Conservation (phyloP, 2,888 invertebrate species). For the Flexamia atlantica region DNA sequence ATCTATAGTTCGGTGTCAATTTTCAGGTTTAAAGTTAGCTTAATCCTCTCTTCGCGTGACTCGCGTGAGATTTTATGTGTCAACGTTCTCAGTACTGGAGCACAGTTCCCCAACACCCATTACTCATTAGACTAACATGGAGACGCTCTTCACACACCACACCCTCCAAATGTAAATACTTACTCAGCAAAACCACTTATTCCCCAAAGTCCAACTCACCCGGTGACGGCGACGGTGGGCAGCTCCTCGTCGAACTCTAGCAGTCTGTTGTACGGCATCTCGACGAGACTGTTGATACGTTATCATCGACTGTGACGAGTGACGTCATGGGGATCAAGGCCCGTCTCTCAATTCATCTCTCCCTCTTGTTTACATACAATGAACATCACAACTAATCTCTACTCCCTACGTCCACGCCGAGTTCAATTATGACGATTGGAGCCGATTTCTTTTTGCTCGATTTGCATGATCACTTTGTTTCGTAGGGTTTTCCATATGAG, state of each 20-base stretch:
- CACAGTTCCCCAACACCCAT: too few species aligned
- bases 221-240: neutral
- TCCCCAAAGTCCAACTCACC: neutral
- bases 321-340: conserved; percentile 46
- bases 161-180: too few species aligned
- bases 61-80: too few species aligned
- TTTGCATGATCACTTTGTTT: neutral
- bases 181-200: too few species aligned
- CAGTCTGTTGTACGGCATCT: conserved; percentile 43
- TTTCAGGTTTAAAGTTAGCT: too few species aligned
- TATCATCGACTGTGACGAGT: conserved; percentile 40
- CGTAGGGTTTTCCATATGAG: too few species aligned
- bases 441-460: neutral
- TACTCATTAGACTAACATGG: too few species aligned
- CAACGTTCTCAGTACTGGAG: too few species aligned
- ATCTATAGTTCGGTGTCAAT: too few species aligned
- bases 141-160: too few species aligned
- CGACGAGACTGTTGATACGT: conserved; percentile 25
- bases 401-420: neutral
- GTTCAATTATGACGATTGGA: neutral
- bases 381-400: neutral
- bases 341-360: conserved; percentile 14
- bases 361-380: conserved; percentile 40
- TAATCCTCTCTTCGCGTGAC: too few species aligned
- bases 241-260: conserved; percentile 31